phyloP scores from a whole-genome alignment of 2,797 vertebrate species.

The Chrysocyon brachyurus region DNA sequence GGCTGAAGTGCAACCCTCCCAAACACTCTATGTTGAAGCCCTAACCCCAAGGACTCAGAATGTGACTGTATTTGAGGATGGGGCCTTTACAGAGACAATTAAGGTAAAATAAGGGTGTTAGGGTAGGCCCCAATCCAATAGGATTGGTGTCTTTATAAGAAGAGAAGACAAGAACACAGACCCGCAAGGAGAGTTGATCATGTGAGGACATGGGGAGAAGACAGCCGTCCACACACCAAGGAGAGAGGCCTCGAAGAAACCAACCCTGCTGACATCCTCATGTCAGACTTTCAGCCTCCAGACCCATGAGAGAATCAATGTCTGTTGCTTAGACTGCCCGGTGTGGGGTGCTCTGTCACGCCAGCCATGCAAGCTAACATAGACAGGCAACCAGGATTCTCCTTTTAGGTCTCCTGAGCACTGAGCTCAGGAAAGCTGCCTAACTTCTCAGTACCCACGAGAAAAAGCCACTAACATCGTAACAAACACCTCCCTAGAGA shows the following conservation, averaged over 20 bases:
- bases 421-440: neutral
- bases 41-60: neutral
- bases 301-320: fast-evolving
- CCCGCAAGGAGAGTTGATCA: fast-evolving
- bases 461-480: fast-evolving
- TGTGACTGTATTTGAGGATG: neutral
- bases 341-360: fast-evolving
- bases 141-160: neutral
- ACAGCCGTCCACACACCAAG: fast-evolving
- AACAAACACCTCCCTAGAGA: fast-evolving
- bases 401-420: neutral
- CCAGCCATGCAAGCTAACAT: fast-evolving
- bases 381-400: neutral
- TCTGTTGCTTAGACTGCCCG: neutral
- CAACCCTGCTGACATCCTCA: too few relatives aligned
- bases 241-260: neutral
- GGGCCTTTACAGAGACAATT: neutral
- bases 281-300: neutral
- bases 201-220: fast-evolving
- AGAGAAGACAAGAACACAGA: neutral
- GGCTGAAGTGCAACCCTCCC: neutral
- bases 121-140: neutral
- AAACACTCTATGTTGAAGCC: neutral
- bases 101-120: neutral
- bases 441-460: fast-evolving